Conservation (phyloP, 1,140 invertebrate species). For the Sitodiplosis mosellana region DNA sequence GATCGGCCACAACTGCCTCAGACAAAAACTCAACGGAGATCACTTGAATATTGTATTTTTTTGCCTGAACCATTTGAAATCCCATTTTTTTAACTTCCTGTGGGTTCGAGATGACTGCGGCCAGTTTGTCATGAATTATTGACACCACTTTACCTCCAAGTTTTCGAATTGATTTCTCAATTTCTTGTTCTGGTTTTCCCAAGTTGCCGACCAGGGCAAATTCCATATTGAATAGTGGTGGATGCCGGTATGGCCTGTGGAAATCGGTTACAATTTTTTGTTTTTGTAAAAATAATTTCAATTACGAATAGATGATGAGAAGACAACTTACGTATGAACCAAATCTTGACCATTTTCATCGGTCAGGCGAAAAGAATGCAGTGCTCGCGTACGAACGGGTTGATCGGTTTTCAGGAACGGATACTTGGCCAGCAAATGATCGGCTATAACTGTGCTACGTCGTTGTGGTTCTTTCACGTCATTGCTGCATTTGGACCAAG, state of each 20-base stretch:
- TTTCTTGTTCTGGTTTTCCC: slow-evolving; percentile 33
- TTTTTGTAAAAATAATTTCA: too few relatives aligned
- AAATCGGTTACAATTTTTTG: too few relatives aligned
- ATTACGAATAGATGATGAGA: too few relatives aligned
- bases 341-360: too few relatives aligned
- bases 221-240: slow-evolving; percentile 58
- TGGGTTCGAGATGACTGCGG: slow-evolving; percentile 57
- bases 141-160: slow-evolving; percentile 55
- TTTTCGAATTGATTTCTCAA: slow-evolving; percentile 48
- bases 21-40: slow-evolving; percentile 64
- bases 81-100: slow-evolving; percentile 49
- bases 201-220: slow-evolving; percentile 55
- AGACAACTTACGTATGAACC: too few relatives aligned
- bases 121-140: slow-evolving; percentile 44
- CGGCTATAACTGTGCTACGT: too few relatives aligned
- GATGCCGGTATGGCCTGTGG: slow-evolving; percentile 15
- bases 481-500: too few relatives aligned
- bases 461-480: too few relatives aligned
- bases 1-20: slow-evolving; percentile 33
- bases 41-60: slow-evolving; percentile 55
- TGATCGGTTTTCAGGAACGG: too few relatives aligned
- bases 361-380: too few relatives aligned
- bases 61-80: slow-evolving; percentile 43
- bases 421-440: too few relatives aligned
- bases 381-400: too few relatives aligned